Percentiles rank a stretch among this genome's conserved stretches.
These are phyloP conservation scores for Shinisaurus crocodilurus DNA, from an alignment of 2,113 vertebrate genomes.

Conservation along the genomic window DNA sequence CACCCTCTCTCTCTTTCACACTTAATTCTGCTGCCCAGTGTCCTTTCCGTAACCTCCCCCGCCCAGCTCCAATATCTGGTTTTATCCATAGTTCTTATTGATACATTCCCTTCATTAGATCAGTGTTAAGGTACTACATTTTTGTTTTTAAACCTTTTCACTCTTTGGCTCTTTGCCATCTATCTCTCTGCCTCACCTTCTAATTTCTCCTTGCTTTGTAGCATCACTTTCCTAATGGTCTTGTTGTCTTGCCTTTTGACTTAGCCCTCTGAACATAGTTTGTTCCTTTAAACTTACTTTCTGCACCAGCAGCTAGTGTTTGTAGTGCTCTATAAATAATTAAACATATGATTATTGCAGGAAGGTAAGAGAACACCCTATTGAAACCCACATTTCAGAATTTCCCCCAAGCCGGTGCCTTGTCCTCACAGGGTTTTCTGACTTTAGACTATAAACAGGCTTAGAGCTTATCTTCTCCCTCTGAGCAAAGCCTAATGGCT, in stretches of 20 bases:
- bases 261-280: neutral
- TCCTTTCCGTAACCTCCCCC: too few species aligned
- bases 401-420: too few species aligned
- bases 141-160: neutral
- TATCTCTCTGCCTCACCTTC: neutral
- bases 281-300: too few species aligned
- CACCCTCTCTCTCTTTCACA: neutral
- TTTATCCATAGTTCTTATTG: neutral
- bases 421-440: neutral
- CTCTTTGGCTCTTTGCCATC: neutral
- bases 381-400: neutral
- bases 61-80: neutral
- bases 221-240: too few species aligned
- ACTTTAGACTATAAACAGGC: neutral
- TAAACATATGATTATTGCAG: too few species aligned
- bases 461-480: slow-evolving; percentile 1
- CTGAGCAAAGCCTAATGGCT: neutral
- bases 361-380: neutral
- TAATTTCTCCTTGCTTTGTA: neutral
- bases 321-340: too few species aligned
- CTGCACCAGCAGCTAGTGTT: too few species aligned
- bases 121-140: neutral
- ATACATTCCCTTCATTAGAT: neutral
- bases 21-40: neutral
- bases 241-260: neutral